Conservation (phyloP, 2,888 invertebrate genomes). For the Phalera bucephala region DNA sequence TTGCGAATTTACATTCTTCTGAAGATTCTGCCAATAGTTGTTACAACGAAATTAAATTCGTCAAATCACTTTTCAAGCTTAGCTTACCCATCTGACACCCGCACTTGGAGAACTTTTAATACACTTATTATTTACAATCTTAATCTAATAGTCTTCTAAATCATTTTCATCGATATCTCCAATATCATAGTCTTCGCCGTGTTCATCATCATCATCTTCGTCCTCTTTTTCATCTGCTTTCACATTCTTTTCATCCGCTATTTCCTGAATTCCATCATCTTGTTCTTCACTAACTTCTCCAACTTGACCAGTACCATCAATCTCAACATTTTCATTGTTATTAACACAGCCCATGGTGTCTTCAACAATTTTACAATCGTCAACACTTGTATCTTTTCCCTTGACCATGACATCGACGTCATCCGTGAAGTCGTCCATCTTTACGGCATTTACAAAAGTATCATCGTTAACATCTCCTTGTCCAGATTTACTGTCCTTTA, state of each 20-base stretch:
- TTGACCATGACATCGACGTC: neutral
- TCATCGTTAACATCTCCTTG: too few relatives aligned
- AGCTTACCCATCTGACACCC: too few relatives aligned
- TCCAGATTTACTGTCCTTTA: neutral
- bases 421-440: neutral
- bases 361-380: neutral
- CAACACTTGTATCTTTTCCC: neutral
- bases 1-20: too few relatives aligned
- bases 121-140: too few relatives aligned
- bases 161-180: slow-evolving; percentile 45
- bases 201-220: slow-evolving; percentile 3
- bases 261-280: neutral
- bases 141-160: slow-evolving; percentile 55
- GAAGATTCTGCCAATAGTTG: too few relatives aligned
- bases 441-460: neutral
- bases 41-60: too few relatives aligned
- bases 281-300: neutral
- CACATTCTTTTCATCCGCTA: too few relatives aligned
- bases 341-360: neutral
- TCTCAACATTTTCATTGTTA: neutral
- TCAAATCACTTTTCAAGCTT: too few relatives aligned
- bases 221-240: neutral
- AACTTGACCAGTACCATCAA: neutral
- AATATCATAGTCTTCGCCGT: slow-evolving; percentile 15
- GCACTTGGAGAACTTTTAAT: too few relatives aligned